Conservation (phyloP, 2,888 invertebrate species). For the Trichopria drosophilae region DNA sequence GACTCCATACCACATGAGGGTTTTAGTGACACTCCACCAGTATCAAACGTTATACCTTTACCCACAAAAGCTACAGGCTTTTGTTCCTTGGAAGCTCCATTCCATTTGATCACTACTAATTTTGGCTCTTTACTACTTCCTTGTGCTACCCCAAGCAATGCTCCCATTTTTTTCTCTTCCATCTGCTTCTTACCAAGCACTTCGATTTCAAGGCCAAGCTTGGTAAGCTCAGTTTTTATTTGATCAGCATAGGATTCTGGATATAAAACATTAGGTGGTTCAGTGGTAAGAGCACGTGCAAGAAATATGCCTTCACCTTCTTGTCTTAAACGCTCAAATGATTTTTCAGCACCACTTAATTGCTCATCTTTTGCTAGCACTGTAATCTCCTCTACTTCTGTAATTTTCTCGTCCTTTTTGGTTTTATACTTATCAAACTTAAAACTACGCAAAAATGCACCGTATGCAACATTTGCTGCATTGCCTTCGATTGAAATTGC, state of each 20-base stretch:
- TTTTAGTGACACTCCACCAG: conserved; percentile 25
- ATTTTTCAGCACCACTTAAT: conserved; percentile 26
- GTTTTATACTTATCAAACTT: conserved; percentile 27
- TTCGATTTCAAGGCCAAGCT: conserved; percentile 26
- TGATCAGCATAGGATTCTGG: conserved; percentile 27
- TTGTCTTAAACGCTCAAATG: conserved; percentile 26
- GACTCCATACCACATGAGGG: conserved; percentile 21
- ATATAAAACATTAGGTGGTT: conserved; percentile 26
- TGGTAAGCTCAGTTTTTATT: conserved; percentile 25
- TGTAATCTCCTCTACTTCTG: conserved; percentile 24
- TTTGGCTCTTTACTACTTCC: conserved; percentile 24
- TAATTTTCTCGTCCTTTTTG: conserved; percentile 26
- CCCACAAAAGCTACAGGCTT: conserved; percentile 23
- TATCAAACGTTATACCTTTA: conserved; percentile 27
- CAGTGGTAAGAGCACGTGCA: conserved; percentile 24
- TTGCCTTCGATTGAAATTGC: conserved; percentile 24
- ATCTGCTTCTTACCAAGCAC: conserved; percentile 27
- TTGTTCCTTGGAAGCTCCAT: conserved; percentile 22
- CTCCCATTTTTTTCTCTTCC: conserved; percentile 28
- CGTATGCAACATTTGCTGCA: conserved; percentile 26
- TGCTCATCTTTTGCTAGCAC: conserved; percentile 26
- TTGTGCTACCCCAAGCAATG: conserved; percentile 26
- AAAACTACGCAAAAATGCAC: conserved; percentile 26
- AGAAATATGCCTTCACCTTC: conserved; percentile 25
- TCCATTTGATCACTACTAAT: conserved; percentile 25